Evolutionary conservation across 2,113 vertebrate genomes (phyloP).

Genomic region (Ivindomyrus marchei): DNA sequence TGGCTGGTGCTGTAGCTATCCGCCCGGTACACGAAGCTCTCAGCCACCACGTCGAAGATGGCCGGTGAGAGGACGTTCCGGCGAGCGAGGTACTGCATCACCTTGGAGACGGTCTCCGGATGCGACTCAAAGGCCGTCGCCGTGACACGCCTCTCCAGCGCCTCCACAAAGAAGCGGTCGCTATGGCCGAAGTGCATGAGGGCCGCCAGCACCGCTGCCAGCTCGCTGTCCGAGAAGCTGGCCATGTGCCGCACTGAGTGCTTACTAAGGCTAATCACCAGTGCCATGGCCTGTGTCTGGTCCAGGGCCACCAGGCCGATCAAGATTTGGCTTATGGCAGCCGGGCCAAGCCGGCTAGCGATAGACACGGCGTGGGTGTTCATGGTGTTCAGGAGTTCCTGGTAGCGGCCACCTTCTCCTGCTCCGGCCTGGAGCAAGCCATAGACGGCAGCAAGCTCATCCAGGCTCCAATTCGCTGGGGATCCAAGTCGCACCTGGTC

Average conservation of each 20-base stretch:
- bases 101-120: conserved; percentile 61
- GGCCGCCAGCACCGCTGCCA: conserved; percentile 66
- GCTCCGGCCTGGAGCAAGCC: conserved; percentile 55
- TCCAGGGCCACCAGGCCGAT: conserved; percentile 61
- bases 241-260: conserved; percentile 61
- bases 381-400: conserved; percentile 65
- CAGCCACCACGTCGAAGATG: conserved; percentile 70
- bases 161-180: conserved; percentile 65
- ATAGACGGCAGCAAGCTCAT: conserved; percentile 65
- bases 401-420: conserved; percentile 45
- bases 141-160: conserved; percentile 62
- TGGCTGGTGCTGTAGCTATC: conserved; percentile 70
- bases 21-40: conserved; percentile 70
- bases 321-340: conserved; percentile 60
- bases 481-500: conserved; percentile 52
- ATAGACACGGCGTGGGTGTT: conserved; percentile 51
- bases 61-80: conserved; percentile 66
- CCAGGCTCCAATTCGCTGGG: conserved; percentile 52
- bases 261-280: conserved; percentile 73
- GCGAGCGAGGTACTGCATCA: conserved; percentile 68
- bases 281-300: conserved; percentile 61
- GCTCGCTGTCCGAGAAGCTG: conserved; percentile 65
- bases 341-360: conserved; percentile 54
- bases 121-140: conserved; percentile 50
- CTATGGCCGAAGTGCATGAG: conserved; percentile 71